Percentiles rank a stretch among this genome's conserved stretches.
These are phyloP conservation scores for Lethrus apterus DNA, from an alignment of 1,140 invertebrate genomes.

Conservation along the genomic window DNA sequence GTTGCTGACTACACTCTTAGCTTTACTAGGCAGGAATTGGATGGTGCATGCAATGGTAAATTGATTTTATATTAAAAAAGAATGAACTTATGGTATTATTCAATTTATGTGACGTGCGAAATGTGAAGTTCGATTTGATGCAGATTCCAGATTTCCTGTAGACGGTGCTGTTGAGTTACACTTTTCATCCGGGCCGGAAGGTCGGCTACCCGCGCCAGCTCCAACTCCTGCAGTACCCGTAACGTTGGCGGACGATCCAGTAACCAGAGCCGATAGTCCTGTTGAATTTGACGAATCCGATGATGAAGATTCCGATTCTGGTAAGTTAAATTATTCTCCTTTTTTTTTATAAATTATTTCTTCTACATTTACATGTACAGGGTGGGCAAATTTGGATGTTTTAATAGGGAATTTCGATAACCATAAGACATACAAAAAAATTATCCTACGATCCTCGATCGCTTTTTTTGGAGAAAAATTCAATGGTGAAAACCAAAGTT, in stretches of 20 bases:
- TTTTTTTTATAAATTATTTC: neutral
- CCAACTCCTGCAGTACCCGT: slow-evolving; percentile 64
- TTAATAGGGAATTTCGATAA: no score
- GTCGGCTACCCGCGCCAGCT: slow-evolving; percentile 54
- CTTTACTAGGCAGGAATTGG: slow-evolving; percentile 79
- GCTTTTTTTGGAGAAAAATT: no score
- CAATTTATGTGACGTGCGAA: no score
- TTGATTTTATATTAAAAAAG: slow-evolving; percentile 18
- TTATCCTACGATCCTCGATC: no score
- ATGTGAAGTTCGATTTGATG: no score
- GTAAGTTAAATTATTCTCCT: slow-evolving; percentile 20
- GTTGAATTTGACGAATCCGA: slow-evolving; percentile 57
- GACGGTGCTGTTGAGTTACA: slow-evolving; percentile 79
- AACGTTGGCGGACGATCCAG: slow-evolving; percentile 53
- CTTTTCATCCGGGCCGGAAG: slow-evolving; percentile 59
- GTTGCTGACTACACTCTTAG: slow-evolving; percentile 74
- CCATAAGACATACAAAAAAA: no score
- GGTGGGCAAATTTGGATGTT: no score
- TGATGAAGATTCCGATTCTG: slow-evolving; percentile 41
- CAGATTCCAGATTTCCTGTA: slow-evolving; percentile 60
- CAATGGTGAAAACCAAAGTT: no score
- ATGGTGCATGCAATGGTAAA: slow-evolving; percentile 71
- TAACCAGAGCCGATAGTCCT: slow-evolving; percentile 76
- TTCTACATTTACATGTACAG: no score
- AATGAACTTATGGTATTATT: no score